Evolutionary conservation across 1,140 invertebrate genomes (phyloP).

Genomic region (Drosophila pseudoananassae): DNA sequence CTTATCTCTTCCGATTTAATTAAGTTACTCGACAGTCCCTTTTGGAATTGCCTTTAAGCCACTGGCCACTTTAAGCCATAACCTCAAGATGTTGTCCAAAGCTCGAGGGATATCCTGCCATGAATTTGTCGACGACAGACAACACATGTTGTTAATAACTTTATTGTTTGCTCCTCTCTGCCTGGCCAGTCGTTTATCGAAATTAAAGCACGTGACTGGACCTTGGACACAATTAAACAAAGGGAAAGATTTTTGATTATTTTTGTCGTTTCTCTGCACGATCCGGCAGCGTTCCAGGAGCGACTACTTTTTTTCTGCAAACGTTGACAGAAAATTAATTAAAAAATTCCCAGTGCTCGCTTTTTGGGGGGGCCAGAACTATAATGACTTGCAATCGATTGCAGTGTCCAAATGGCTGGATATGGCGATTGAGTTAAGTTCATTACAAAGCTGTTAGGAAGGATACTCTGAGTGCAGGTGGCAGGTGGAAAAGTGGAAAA

Average conservation of each 20-base stretch:
- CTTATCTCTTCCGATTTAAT: constrained; percentile 8
- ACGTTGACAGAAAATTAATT: constrained; percentile 80
- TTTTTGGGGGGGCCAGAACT: constrained; percentile 31
- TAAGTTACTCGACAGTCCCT: constrained; percentile 13
- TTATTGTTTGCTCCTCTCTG: constrained; percentile 37
- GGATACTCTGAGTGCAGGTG: background rate
- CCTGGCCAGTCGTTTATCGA: constrained; percentile 7
- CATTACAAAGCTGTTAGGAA: constrained; percentile 48
- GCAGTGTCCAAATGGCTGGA: constrained; percentile 35
- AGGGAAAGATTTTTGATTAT: constrained; percentile 25
- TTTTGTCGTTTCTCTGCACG: constrained; percentile 13
- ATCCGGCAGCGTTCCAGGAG: constrained; percentile 1
- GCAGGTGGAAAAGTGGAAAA: constrained; percentile 3
- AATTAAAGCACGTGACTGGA: constrained; percentile 39
- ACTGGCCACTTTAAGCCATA: constrained; percentile 36
- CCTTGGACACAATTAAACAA: constrained; percentile 63
- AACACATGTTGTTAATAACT: constrained; percentile 76
- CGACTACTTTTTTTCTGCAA: constrained; percentile 55
- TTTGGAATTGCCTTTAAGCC: constrained; percentile 16
- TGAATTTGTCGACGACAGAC: constrained; percentile 47
- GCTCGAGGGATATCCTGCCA: constrained; percentile 24
- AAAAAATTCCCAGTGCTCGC: constrained; percentile 56
- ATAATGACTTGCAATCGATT: constrained; percentile 44
- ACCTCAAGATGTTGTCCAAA: constrained; percentile 45
- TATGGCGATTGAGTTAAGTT: constrained; percentile 70